Evolutionary conservation across 2,113 vertebrate genomes (phyloP), one percentile per base, ranked within the genome.

Genomic region (Ochotona princeps): DNA sequence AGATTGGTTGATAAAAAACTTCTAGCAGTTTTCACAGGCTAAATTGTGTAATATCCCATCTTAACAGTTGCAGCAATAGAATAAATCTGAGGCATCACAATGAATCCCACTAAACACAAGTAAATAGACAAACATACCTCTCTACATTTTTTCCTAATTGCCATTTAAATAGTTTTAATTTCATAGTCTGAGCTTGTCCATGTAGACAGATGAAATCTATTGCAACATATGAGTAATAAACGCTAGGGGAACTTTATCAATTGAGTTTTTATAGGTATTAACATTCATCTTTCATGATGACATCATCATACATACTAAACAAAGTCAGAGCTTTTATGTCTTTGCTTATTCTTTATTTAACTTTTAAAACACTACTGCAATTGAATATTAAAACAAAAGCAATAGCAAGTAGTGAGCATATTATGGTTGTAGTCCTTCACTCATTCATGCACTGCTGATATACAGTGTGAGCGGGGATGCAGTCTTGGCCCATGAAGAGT

Each of bases 401-500:
- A 92, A 93, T 87, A 97, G 96, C 96, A 95, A 95, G 89, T 97
- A 87, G 93, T 96, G 97, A 97, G 90, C 57, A 83, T 57, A 54
- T 92, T 95, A 95, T 93, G 96, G 92, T 90, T 93, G 94, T 47
- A 98, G 97, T 98, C 96, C 97, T 98, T 97, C 97, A 96, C 96
- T 97, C 90, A 96, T 96, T 44, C 38, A 44, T 44, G 93, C 97
- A 95, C 97, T 98, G 97, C 96, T 26, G 96, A 96, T 96, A 96
- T 92, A 93, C 95, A 97, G 96, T 35, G 84, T 90, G 97, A 97
- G 93, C 90, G 97, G 61, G 96, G 81, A 91, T 2, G 74, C 88
- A 95, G 84, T 94, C 78, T 89, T 88, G 94, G 96, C 95, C 83
- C 47, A 94, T 98, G 99, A 99, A 0, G 99, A 99, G 20, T 99